These are phyloP conservation scores for Diorhabda carinulata DNA, from an alignment of 1,140 invertebrate species.

Conservation along the genomic window DNA sequence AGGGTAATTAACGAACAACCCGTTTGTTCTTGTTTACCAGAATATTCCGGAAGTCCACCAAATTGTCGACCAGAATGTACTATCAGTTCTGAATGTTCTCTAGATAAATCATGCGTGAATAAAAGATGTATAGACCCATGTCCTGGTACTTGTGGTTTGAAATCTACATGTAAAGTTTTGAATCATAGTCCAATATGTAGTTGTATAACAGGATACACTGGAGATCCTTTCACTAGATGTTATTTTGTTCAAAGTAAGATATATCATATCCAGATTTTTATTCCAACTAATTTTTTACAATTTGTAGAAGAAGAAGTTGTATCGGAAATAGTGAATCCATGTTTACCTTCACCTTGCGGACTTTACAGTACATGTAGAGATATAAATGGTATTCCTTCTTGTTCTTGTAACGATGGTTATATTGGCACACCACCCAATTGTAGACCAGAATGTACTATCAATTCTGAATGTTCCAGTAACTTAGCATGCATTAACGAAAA, in stretches of 20 bases:
- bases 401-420: constrained; percentile 58
- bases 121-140: constrained; percentile 73
- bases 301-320: constrained; percentile 30
- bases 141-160: constrained; percentile 65
- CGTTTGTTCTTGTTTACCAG: constrained; percentile 57
- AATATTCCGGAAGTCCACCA: constrained; percentile 61
- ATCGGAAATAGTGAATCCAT: constrained; percentile 52
- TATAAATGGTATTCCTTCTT: constrained; percentile 55
- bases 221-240: constrained; percentile 57
- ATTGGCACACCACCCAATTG: constrained; percentile 64
- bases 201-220: constrained; percentile 52
- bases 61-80: constrained; percentile 79
- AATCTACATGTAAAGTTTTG: constrained; percentile 67
- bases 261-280: constrained; percentile 10
- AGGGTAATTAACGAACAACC: constrained; percentile 51
- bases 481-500: constrained; percentile 61
- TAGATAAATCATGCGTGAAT: constrained; percentile 66
- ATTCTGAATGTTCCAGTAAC: constrained; percentile 60
- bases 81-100: constrained; percentile 72
- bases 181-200: constrained; percentile 60
- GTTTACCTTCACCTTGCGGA: constrained; percentile 66
- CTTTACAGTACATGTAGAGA: constrained; percentile 61
- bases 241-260: constrained; percentile 56
- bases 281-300: too few relatives aligned
- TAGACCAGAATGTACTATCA: constrained; percentile 62